Evolutionary conservation across 2,797 vertebrate species (phyloP), one percentile per base, ranked within the genome.

Genomic region (Mormyrus hasselquistii): DNA sequence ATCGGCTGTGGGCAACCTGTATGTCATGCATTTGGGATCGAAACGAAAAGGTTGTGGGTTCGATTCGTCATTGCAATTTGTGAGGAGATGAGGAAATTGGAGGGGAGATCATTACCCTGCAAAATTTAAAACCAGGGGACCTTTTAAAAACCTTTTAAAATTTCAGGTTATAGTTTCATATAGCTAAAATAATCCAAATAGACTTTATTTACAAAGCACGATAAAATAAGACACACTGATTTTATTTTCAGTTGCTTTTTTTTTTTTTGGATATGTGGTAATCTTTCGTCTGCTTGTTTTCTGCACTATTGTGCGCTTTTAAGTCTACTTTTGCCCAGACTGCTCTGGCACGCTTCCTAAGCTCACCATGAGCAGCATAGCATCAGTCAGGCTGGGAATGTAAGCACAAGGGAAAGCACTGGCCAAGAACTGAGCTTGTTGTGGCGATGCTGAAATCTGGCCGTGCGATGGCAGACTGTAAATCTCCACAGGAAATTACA

Each of bases 101-200:
- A 84, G 44, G 5, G 79, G 79, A 10, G 41, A 22, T 84, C 79
- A 84, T 50, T 84, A 47, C 19, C n/a, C 14, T 84, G 79, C 22
- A 79, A 79, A 79, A 79, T 79, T 44, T 79, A 16, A 79, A 79
- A 19, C 38, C 16, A 79, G 73, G 73, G 16, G 73, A 44, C 73
- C 73, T 79, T 79, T 79, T 19, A 44, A 44, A 38, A 79, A 79
- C 38, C 73, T 79, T 79, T 79, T 79, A 79, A 50, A 84, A 84
- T 19, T 44, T 84, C 19, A 84, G 47, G 47, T 84, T 84, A 84
- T 84, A 49, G 49, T 83, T 83, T 83, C 79, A 47, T 83, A 22
- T 44, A 84, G 47, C 79, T 50, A 79, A 79, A 79, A 79, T 79
- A 44, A 79, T 44, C 6, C 38, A 76, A 76, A 76, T 34, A 76